These are phyloP conservation scores for Sternotherus odoratus DNA, from an alignment of 2,797 vertebrate species.

Conservation along the genomic window DNA sequence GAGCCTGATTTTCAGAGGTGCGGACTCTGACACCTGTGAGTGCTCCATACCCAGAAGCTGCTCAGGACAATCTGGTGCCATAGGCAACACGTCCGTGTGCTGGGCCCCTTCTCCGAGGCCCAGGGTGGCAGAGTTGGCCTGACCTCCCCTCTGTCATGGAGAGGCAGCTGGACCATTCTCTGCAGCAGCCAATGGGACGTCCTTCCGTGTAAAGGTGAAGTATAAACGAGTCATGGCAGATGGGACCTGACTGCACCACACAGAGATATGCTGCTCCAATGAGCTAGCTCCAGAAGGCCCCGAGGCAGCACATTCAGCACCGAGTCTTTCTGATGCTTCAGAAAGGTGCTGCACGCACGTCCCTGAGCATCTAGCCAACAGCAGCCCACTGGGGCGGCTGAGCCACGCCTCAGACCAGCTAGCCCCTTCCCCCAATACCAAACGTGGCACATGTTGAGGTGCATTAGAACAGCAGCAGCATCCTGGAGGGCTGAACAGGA, in stretches of 20 bases:
- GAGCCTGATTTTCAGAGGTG: background rate
- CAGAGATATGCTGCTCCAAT: background rate
- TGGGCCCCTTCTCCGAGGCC: background rate
- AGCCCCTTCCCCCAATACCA: background rate
- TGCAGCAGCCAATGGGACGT: background rate
- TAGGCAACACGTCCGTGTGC: background rate
- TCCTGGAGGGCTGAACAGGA: background rate
- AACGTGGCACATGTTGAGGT: background rate
- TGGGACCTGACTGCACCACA: background rate
- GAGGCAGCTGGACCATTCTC: background rate
- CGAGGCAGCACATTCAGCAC: fast-evolving
- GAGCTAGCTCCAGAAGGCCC: background rate
- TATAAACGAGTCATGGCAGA: background rate
- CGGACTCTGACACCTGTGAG: background rate
- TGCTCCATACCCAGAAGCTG: background rate
- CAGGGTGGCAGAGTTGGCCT: background rate
- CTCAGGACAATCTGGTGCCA: background rate
- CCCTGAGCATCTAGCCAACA: fast-evolving
- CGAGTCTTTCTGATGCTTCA: fast-evolving
- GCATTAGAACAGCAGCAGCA: background rate
- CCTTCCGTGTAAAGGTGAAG: background rate
- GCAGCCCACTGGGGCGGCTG: background rate
- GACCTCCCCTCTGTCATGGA: background rate
- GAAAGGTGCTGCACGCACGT: background rate
- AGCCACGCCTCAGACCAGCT: background rate